A percentile compares a stretch with the other conserved stretches of the same genome.
phyloP scores from a whole-genome alignment of 1,140 invertebrate species.

The Lepidurus arcticus region DNA sequence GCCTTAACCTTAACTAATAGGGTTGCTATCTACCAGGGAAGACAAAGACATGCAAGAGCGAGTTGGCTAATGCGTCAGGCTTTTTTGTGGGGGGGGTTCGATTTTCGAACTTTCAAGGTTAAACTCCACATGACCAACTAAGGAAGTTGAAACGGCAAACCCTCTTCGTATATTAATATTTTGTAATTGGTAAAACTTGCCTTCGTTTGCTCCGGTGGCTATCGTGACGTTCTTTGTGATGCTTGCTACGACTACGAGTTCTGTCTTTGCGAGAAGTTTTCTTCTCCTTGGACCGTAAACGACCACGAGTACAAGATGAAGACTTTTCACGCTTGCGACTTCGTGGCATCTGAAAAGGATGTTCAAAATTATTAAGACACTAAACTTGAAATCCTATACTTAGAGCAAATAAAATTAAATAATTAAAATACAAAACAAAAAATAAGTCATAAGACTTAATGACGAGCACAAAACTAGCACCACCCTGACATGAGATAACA shows the following conservation, averaged over 20 bases:
- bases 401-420: no score
- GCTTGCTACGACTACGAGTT: conserved; percentile 48
- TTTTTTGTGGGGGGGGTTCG: background rate
- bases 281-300: conserved; percentile 27
- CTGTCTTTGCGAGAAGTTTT: conserved; percentile 46
- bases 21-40: no score
- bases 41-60: no score
- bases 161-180: background rate
- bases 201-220: conserved; percentile 2
- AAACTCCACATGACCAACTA: conserved; percentile 54
- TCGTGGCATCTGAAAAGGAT: conserved; percentile 62
- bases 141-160: conserved; percentile 37
- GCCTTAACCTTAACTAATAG: no score
- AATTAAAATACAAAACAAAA: no score
- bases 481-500: no score
- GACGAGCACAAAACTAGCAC: no score
- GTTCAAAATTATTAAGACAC: no score
- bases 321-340: conserved; percentile 68
- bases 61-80: background rate
- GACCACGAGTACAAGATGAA: conserved; percentile 56
- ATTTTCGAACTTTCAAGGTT: conserved; percentile 40
- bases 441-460: no score
- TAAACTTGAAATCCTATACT: no score
- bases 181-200: background rate
- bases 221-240: background rate